Evolutionary conservation across 64 coral and sea anemone genomes (phyloP).

Genomic region (Platygyra sinensis): DNA sequence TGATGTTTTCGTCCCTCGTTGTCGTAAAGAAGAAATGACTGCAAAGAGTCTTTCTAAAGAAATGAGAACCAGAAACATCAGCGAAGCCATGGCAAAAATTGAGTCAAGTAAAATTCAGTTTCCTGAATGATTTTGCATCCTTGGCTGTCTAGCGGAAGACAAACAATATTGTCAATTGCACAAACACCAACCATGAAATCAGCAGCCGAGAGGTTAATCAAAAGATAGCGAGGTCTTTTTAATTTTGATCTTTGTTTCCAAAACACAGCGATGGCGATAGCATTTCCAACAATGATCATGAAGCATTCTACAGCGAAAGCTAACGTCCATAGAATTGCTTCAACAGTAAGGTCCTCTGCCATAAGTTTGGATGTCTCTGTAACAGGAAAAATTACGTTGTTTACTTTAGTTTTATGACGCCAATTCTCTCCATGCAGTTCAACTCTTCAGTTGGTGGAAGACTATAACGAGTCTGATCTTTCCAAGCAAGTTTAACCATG

Average conservation of each 20-base stretch:
- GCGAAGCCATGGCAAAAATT: conserved; percentile 3
- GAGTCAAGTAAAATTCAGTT: background rate
- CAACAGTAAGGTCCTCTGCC: background rate
- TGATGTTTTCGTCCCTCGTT: background rate
- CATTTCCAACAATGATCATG: conserved; percentile 19
- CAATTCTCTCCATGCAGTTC: too few species aligned
- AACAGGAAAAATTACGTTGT: too few species aligned
- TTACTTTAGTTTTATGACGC: too few species aligned
- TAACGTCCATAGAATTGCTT: background rate
- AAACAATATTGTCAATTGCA: conserved; percentile 15
- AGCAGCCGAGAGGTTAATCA: background rate
- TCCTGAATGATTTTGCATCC: background rate
- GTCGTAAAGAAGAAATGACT: conserved; percentile 1
- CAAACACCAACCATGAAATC: conserved; percentile 9
- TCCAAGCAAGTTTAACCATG: too few species aligned
- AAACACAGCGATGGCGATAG: background rate
- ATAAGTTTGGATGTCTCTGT: background rate
- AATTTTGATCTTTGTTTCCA: background rate
- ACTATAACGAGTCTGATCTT: too few species aligned
- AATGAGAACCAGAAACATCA: background rate
- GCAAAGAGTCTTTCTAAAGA: conserved; percentile 34
- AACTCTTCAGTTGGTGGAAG: too few species aligned
- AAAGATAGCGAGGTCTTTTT: conserved; percentile 6
- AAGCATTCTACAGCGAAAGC: conserved; percentile 1
- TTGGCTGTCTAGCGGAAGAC: background rate